Conservation (phyloP, 53 echinoderm and acorn worm genomes). For the Antedon mediterranea region DNA sequence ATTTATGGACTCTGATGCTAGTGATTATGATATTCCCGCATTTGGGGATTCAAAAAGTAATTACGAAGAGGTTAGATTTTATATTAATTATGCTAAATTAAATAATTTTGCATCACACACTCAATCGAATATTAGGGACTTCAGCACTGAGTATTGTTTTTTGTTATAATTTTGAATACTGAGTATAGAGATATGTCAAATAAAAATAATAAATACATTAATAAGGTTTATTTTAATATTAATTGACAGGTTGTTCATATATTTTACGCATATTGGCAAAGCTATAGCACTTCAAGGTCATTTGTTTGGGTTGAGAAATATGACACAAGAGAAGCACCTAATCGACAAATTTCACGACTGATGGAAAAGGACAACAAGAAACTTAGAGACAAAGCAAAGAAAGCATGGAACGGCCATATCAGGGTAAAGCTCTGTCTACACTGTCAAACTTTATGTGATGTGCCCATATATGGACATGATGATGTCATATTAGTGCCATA, state of each 20-base stretch:
- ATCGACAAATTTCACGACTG: constrained; percentile 56
- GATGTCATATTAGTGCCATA: too few species aligned
- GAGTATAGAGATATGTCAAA: too few species aligned
- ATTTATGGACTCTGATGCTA: constrained; percentile 24
- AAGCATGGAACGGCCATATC: constrained; percentile 76
- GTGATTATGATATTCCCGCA: constrained; percentile 42
- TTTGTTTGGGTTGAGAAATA: constrained; percentile 92
- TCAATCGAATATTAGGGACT: too few species aligned
- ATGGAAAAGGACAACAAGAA: constrained; percentile 99
- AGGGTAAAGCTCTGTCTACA: too few species aligned
- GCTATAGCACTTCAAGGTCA: constrained; percentile 65
- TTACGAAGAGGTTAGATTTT: constrained; percentile 52
- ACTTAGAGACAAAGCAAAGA: constrained; percentile 72
- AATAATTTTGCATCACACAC: not conserved
- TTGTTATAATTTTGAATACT: too few species aligned
- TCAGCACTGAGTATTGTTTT: too few species aligned
- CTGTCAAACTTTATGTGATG: too few species aligned
- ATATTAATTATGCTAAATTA: not conserved
- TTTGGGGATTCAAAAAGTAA: constrained; percentile 72
- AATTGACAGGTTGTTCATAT: constrained; percentile 44
- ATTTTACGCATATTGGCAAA: constrained; percentile 85
- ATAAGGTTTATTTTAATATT: too few species aligned
- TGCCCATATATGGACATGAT: too few species aligned
- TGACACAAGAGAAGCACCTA: constrained; percentile 62
- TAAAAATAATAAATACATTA: too few species aligned